Evolutionary conservation across 1,140 invertebrate species (phyloP).

Genomic region (Drosophila mayri): DNA sequence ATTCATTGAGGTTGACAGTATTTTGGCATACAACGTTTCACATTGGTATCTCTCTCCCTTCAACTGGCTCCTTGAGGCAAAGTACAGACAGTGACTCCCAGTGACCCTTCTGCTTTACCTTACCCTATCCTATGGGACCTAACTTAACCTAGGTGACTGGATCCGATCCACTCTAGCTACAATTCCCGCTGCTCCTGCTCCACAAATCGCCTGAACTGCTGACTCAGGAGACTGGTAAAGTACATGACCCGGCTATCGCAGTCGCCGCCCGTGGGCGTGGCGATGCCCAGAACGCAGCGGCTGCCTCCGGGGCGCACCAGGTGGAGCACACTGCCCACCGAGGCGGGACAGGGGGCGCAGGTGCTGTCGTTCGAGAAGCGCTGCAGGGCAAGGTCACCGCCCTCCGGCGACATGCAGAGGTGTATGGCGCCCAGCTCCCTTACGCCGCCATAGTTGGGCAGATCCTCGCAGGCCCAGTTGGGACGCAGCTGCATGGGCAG

Average conservation of each 20-base stretch:
- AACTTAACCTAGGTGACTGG: slow-evolving; percentile 14
- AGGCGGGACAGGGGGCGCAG: slow-evolving; percentile 51
- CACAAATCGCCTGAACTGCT: slow-evolving; percentile 46
- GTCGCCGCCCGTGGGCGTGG: slow-evolving; percentile 60
- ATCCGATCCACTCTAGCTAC: too few relatives aligned
- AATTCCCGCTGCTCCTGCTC: slow-evolving; percentile 32
- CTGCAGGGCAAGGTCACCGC: slow-evolving; percentile 1
- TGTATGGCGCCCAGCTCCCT: slow-evolving; percentile 22
- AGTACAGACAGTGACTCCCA: slow-evolving; percentile 2
- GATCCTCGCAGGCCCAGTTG: slow-evolving; percentile 34
- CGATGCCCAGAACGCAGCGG: slow-evolving; percentile 61
- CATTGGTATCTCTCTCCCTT: background rate
- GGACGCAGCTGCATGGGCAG: slow-evolving; percentile 66
- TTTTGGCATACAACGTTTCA: slow-evolving; percentile 8
- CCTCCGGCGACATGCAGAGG: slow-evolving; percentile 38
- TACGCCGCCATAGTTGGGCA: slow-evolving; percentile 24
- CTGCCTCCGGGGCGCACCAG: slow-evolving; percentile 49
- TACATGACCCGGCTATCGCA: slow-evolving; percentile 56
- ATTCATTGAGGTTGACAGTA: slow-evolving; percentile 17
- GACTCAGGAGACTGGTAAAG: slow-evolving; percentile 50
- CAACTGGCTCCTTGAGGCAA: background rate
- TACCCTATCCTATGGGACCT: background rate
- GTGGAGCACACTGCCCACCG: slow-evolving; percentile 61
- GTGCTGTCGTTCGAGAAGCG: slow-evolving; percentile 19
- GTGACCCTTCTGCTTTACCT: background rate